phyloP scores from a whole-genome alignment of 1,140 invertebrate genomes.

The Tetramorium alpestre region DNA sequence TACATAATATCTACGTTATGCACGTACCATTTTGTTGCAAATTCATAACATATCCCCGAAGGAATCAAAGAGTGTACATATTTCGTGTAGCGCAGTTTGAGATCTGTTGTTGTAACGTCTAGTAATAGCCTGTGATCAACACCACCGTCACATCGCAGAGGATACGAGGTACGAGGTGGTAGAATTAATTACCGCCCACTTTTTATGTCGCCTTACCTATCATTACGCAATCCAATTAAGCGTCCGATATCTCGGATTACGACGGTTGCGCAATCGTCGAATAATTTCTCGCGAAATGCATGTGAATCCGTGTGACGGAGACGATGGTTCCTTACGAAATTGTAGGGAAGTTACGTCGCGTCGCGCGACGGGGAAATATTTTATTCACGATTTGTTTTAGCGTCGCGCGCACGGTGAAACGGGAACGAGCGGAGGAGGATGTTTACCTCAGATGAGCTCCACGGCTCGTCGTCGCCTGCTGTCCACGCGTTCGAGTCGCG shows the following conservation, averaged over 20 bases:
- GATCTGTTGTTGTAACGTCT: conserved; percentile 8
- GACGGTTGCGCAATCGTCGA: conserved; percentile 12
- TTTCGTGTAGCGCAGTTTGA: neutral
- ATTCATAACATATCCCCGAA: too few relatives aligned
- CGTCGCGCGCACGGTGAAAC: conserved; percentile 41
- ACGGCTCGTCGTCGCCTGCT: conserved; percentile 55
- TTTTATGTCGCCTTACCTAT: conserved; percentile 38
- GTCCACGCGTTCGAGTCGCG: conserved; percentile 50
- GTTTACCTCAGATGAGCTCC: conserved; percentile 69
- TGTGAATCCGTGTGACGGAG: neutral
- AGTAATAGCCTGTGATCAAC: conserved; percentile 9
- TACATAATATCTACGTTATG: neutral
- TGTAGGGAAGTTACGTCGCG: neutral
- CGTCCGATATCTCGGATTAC: conserved; percentile 18
- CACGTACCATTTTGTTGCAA: neutral
- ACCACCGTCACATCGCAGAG: neutral
- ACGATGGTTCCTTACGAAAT: conserved; percentile 19
- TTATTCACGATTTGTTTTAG: conserved; percentile 53
- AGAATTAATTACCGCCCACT: conserved; percentile 53
- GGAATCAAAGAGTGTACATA: neutral
- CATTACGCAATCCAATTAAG: conserved; percentile 50
- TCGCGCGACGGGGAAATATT: neutral
- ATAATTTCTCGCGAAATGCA: conserved; percentile 29
- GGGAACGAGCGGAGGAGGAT: conserved; percentile 73
- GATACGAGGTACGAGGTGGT: neutral